Conservation (phyloP, 2,888 invertebrate species). For the Crepidodera aurea region DNA sequence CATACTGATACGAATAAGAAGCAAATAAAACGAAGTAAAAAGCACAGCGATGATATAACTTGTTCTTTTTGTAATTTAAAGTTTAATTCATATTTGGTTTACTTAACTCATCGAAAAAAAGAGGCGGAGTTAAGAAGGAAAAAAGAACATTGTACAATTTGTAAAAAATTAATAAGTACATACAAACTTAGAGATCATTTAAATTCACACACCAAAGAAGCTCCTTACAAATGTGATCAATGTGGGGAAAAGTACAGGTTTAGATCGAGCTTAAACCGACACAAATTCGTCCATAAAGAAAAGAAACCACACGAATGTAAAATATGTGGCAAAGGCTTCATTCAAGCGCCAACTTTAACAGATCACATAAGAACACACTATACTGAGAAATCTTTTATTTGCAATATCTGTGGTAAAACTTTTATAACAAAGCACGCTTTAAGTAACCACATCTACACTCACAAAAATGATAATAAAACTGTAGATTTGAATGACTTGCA, state of each 20-base stretch:
- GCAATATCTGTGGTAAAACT: slow-evolving; percentile 51
- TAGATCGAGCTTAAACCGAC: slow-evolving; percentile 34
- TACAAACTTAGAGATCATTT: slow-evolving; percentile 40
- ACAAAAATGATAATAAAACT: slow-evolving; percentile 29
- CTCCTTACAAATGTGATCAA: slow-evolving; percentile 35
- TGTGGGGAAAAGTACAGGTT: slow-evolving; percentile 40
- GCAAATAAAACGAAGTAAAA: neutral
- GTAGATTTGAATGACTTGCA: slow-evolving; percentile 17
- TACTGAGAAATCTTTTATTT: slow-evolving; percentile 40
- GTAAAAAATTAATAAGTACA: slow-evolving; percentile 36
- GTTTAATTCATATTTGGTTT: slow-evolving; percentile 31
- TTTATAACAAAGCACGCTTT: slow-evolving; percentile 47
- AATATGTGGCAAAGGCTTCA: slow-evolving; percentile 42
- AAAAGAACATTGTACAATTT: slow-evolving; percentile 33
- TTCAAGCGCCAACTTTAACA: slow-evolving; percentile 38
- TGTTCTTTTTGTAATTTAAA: slow-evolving; percentile 36
- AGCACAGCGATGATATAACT: slow-evolving; percentile 5
- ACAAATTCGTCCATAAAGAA: slow-evolving; percentile 36
- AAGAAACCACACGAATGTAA: slow-evolving; percentile 40
- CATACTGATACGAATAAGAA: neutral
- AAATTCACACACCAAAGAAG: slow-evolving; percentile 40
- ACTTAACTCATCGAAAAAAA: slow-evolving; percentile 37
- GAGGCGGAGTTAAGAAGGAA: slow-evolving; percentile 39
- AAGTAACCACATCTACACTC: slow-evolving; percentile 36
- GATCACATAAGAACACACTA: slow-evolving; percentile 42